Evolutionary conservation across 1,140 invertebrate species (phyloP).

Genomic region (Dendroctonus ponderosae): DNA sequence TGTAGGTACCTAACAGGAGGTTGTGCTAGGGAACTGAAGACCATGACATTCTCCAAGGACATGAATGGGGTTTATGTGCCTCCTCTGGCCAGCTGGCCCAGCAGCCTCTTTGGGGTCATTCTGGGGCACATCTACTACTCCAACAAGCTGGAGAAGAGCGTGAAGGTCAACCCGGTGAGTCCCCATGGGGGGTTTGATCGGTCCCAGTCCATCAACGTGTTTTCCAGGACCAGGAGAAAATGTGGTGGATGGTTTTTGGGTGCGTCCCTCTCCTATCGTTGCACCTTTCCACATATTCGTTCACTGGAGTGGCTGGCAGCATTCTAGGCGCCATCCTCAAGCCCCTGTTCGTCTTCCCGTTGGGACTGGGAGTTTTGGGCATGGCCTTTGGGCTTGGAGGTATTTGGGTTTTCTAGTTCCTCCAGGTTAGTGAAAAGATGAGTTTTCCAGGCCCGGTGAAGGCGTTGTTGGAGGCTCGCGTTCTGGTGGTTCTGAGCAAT

Average conservation of each 20-base stretch:
- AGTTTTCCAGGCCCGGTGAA: slow-evolving; percentile 16
- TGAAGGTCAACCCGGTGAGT: no score
- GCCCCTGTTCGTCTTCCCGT: slow-evolving; percentile 13
- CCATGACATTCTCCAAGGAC: background rate
- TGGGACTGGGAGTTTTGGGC: slow-evolving; percentile 27
- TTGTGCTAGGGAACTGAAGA: background rate
- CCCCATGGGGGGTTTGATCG: background rate
- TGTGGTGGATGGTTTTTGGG: slow-evolving; percentile 2
- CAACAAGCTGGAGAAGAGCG: background rate
- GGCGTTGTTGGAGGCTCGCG: slow-evolving; percentile 8
- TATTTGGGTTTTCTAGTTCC: background rate
- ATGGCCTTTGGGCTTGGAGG: slow-evolving; percentile 30
- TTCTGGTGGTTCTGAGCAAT: slow-evolving; percentile 5
- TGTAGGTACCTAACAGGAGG: background rate
- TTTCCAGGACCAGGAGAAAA: background rate
- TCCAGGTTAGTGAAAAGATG: no score
- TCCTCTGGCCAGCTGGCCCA: slow-evolving; percentile 14
- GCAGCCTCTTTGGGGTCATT: slow-evolving; percentile 8
- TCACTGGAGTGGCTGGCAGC: background rate
- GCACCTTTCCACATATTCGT: slow-evolving; percentile 7
- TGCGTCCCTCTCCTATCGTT: background rate
- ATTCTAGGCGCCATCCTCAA: slow-evolving; percentile 25
- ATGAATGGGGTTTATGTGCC: slow-evolving; percentile 4
- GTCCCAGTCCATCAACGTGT: background rate
- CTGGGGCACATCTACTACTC: slow-evolving; percentile 10